Evolutionary conservation across 1,140 invertebrate genomes (phyloP).

Genomic region (Nymphalis io): DNA sequence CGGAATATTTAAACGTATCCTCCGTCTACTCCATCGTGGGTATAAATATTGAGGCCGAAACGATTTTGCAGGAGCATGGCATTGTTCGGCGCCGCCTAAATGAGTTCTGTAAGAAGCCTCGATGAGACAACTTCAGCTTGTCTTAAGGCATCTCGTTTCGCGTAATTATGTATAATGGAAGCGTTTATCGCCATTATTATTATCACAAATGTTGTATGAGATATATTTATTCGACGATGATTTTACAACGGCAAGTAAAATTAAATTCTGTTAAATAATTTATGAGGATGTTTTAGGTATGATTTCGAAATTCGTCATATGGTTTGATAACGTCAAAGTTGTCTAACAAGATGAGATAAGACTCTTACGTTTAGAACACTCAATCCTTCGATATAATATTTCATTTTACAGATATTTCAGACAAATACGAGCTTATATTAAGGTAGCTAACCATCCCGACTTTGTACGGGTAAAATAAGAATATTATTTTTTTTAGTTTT

Average conservation of each 20-base stretch:
- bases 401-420: no score
- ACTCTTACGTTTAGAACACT: no score
- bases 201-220: constrained; percentile 47
- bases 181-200: constrained; percentile 61
- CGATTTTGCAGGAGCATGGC: constrained; percentile 20
- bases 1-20: not conserved
- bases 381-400: no score
- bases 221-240: constrained; percentile 16
- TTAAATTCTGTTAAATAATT: not conserved
- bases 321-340: no score
- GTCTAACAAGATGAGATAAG: no score
- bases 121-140: constrained; percentile 39
- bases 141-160: constrained; percentile 48
- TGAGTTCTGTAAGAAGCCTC: constrained; percentile 54
- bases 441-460: no score
- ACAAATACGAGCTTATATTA: no score
- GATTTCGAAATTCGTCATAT: no score
- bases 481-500: no score
- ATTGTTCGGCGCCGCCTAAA: constrained; percentile 42
- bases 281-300: no score
- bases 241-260: constrained; percentile 17
- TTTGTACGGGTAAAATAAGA: no score
- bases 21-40: not conserved
- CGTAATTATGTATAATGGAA: constrained; percentile 67
- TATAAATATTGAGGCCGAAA: constrained; percentile 26